phyloP scores from a whole-genome alignment of 2,888 invertebrate genomes.

The Myopa testacea region DNA sequence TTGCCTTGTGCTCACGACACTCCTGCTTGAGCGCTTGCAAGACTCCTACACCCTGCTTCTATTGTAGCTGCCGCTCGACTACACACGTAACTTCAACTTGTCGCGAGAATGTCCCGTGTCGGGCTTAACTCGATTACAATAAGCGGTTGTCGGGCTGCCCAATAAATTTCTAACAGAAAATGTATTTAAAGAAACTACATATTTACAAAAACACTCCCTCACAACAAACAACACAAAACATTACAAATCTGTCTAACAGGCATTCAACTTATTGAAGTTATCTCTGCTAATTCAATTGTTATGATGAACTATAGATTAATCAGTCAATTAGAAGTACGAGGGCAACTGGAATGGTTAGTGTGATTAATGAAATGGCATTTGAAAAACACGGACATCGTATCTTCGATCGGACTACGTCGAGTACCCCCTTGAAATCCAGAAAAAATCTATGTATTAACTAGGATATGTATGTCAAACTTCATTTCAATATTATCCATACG shows the following conservation, averaged over 20 bases:
- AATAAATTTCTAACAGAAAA: not conserved
- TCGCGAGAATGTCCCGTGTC: conserved; percentile 21
- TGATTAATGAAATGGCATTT: no score
- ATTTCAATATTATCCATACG: no score
- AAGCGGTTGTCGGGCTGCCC: conserved; percentile 11
- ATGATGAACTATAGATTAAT: no score
- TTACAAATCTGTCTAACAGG: not conserved
- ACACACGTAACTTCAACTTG: conserved; percentile 9
- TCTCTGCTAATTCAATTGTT: no score
- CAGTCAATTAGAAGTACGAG: no score
- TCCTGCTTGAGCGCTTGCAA: not conserved
- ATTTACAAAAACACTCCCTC: not conserved
- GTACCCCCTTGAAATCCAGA: no score
- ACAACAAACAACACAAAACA: not conserved
- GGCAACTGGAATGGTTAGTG: no score
- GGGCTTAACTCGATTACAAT: conserved; percentile 16
- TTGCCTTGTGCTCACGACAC: not conserved
- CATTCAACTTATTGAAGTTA: not conserved
- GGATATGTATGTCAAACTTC: no score
- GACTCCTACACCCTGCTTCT: conserved; percentile 15
- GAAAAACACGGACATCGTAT: no score
- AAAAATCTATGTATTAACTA: no score
- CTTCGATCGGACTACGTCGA: no score
- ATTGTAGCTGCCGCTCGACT: not conserved
- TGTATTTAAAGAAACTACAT: no score